Base-by-base conservation (phyloP, 2,797 vertebrate species). In the Pipistrellus pipistrellus region DNA sequence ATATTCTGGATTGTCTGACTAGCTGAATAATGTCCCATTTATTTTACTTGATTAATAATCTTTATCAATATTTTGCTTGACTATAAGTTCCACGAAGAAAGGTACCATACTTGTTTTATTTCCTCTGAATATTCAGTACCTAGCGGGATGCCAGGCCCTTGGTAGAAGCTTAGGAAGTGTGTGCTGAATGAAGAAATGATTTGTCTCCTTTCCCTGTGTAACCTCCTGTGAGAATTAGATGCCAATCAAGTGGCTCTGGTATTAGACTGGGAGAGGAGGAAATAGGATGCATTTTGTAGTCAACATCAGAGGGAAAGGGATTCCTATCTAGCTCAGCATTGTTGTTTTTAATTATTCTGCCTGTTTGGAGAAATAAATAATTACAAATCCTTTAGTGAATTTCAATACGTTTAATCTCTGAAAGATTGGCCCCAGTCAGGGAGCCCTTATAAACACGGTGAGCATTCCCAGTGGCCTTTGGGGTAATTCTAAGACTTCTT, bases 311-410 rank as follows among this genome's bases (percentile, higher is more conserved):
- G 69, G 44, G 62, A 81, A 64, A 48, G 25, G 48, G 8, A 80
- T 51, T 86, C 25, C 62, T 68, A 21, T 32, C 53, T 27, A 66
- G 27, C 4, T 30, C 25, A 46, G 35, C 8, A 10, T 27, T 69
- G 46, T n/a, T 83, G 2, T 30, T 88, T 93, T 38, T 4, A 95
- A 90, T 94, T 92, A 86, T 91, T 75, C 68, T 64, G 38, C 76
- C 57, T 84, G 64, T 93, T 94, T 84, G 68, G 75, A 86, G 73
- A 92, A 95, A 94, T 72, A 94, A 87, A 94, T 73, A 92, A 93
- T 93, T 85, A 93, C 53, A 59, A 55, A 88, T 73, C 27, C 32
- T 83, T 93, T 85, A 72, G 78, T 86, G 85, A 88, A 82, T 94
- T 92, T 80, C 59, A 55, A 32, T 86, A 76, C 6, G 2, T 86